Evolutionary conservation across 2,888 invertebrate genomes (phyloP).

Genomic region (Lithophane semibrunnea): DNA sequence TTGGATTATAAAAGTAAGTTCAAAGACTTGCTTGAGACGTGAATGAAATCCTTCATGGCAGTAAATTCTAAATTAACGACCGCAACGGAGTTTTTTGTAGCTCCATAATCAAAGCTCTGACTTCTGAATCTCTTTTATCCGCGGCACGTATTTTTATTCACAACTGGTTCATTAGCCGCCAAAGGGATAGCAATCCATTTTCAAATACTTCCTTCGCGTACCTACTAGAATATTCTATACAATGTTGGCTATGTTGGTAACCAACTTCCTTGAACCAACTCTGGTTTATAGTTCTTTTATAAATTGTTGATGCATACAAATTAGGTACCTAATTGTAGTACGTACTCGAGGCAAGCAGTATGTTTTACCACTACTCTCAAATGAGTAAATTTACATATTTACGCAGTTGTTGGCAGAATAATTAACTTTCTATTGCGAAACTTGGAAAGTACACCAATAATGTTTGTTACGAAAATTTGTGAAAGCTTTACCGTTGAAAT

Average conservation of each 20-base stretch:
- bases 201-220: constrained; percentile 29
- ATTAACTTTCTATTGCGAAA: constrained; percentile 46
- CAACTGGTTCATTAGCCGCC: constrained; percentile 45
- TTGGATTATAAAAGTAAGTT: constrained; percentile 33
- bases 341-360: constrained; percentile 14
- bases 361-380: constrained; percentile 27
- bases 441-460: constrained; percentile 40
- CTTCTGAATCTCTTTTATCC: constrained; percentile 56
- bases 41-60: constrained; percentile 19
- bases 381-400: constrained; percentile 42
- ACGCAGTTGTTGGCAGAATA: constrained; percentile 35
- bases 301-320: constrained; percentile 38
- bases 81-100: constrained; percentile 42
- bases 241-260: constrained; percentile 16
- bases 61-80: constrained; percentile 55
- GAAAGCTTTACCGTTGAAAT: constrained; percentile 3
- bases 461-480: constrained; percentile 23
- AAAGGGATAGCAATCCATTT: constrained; percentile 39
- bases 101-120: constrained; percentile 44
- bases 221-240: constrained; percentile 45
- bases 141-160: constrained; percentile 63
- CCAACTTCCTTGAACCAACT: constrained; percentile 34
- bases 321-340: too few species aligned
- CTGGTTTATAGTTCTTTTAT: constrained; percentile 22
- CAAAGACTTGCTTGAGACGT: constrained; percentile 44